Evolutionary conservation across 2,888 invertebrate genomes (phyloP).

Genomic region (Orchesella flavescens): DNA sequence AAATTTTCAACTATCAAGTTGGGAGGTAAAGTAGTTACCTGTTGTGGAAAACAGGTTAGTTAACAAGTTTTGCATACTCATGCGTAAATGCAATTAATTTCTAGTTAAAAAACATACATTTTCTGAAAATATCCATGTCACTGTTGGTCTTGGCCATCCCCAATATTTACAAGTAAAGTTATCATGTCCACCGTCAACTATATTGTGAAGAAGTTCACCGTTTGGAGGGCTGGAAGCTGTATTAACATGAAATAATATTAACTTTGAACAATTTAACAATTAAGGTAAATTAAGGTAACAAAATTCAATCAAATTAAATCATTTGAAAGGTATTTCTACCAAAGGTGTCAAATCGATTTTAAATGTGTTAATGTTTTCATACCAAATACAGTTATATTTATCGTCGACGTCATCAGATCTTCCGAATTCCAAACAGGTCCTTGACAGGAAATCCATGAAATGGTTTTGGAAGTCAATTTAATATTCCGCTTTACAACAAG

Average conservation of each 20-base stretch:
- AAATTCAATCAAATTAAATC: too few species aligned
- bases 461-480: not conserved
- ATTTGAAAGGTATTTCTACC: too few species aligned
- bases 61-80: too few species aligned
- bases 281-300: too few species aligned
- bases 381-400: slow-evolving; percentile 17
- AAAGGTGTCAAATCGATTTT: too few species aligned
- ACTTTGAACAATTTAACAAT: not conserved
- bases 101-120: not conserved
- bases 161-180: slow-evolving; percentile 11
- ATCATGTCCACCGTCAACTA: not conserved
- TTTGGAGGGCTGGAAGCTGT: not conserved
- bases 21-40: too few species aligned
- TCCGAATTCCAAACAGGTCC: slow-evolving; percentile 41
- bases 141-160: slow-evolving; percentile 34
- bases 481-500: not conserved
- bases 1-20: not conserved
- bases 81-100: too few species aligned
- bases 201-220: not conserved
- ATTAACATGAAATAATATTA: not conserved
- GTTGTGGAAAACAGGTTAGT: too few species aligned
- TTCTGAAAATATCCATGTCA: slow-evolving; percentile 21
- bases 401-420: not conserved
- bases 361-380: not conserved
- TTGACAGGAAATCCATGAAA: not conserved